Evolutionary conservation across 2,113 vertebrate species (phyloP).

Genomic region (Hippocampus comes): DNA sequence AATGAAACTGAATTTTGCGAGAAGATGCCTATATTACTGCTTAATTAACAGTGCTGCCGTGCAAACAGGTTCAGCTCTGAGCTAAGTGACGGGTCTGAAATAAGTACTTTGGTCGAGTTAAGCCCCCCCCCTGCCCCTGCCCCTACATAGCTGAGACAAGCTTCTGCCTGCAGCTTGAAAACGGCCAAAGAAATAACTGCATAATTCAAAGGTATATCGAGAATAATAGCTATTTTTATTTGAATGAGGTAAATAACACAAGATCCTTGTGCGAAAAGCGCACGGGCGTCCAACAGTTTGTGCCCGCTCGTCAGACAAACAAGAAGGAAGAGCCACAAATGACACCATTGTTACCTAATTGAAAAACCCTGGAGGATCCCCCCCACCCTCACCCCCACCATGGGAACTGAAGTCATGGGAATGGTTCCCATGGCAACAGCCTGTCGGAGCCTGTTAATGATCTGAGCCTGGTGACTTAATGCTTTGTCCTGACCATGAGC

Average conservation of each 20-base stretch:
- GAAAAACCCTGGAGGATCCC: neutral
- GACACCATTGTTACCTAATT: conserved; percentile 1
- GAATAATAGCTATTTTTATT: neutral
- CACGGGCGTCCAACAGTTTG: too few relatives aligned
- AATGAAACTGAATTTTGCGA: too few relatives aligned
- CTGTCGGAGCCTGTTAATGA: neutral
- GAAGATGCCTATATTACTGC: too few relatives aligned
- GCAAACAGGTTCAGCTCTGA: too few relatives aligned
- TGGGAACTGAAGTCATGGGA: neutral
- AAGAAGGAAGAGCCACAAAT: neutral
- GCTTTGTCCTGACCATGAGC: neutral
- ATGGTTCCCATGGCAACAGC: neutral
- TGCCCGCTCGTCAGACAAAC: neutral
- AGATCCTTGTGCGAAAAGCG: neutral
- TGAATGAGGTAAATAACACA: neutral
- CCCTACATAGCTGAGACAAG: too few relatives aligned
- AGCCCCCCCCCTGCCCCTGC: too few relatives aligned
- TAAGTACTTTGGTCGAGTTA: too few relatives aligned
- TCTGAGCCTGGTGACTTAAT: neutral
- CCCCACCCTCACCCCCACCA: neutral
- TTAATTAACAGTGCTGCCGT: too few relatives aligned
- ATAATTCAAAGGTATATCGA: too few relatives aligned
- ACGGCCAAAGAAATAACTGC: too few relatives aligned
- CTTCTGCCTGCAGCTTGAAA: too few relatives aligned
- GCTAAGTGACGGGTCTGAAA: too few relatives aligned